phyloP scores from a whole-genome alignment of 2,113 vertebrate species.

The Erythrolamprus reginae region DNA sequence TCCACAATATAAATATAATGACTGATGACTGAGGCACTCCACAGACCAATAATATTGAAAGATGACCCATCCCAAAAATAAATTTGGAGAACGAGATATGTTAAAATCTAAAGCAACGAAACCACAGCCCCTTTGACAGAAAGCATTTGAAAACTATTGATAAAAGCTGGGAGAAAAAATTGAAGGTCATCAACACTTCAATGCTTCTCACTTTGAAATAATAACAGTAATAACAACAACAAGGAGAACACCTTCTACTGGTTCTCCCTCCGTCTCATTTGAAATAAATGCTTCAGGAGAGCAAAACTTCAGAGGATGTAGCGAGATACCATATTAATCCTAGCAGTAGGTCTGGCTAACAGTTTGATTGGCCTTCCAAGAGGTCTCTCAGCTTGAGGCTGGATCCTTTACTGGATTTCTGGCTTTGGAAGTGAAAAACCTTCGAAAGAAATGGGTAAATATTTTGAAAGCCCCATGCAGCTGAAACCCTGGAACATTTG shows the following conservation, averaged over 20 bases:
- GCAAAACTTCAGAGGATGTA: background rate
- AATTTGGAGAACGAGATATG: background rate
- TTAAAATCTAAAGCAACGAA: background rate
- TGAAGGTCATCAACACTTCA: background rate
- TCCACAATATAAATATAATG: too few species aligned
- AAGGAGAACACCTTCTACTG: background rate
- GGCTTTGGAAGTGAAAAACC: constrained; percentile 54
- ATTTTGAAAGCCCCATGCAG: constrained; percentile 67
- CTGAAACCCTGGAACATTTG: constrained; percentile 82
- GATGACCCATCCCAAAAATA: background rate
- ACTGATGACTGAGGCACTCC: background rate
- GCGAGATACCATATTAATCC: background rate
- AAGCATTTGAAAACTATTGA: background rate
- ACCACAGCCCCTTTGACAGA: background rate
- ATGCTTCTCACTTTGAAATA: background rate
- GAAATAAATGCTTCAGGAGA: background rate
- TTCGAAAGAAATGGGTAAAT: constrained; percentile 71
- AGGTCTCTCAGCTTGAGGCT: constrained; percentile 24
- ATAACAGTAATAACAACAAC: background rate
- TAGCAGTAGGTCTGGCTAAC: background rate
- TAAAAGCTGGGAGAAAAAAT: background rate
- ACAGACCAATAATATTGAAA: background rate
- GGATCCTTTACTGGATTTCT: constrained; percentile 34
- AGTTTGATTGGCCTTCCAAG: constrained; percentile 10
- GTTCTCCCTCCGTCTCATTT: background rate